Base-by-base conservation (phyloP, 30 jellyfish, hydroid and myxozoan genomes). In the Chrysaora quinquecirrha region DNA sequence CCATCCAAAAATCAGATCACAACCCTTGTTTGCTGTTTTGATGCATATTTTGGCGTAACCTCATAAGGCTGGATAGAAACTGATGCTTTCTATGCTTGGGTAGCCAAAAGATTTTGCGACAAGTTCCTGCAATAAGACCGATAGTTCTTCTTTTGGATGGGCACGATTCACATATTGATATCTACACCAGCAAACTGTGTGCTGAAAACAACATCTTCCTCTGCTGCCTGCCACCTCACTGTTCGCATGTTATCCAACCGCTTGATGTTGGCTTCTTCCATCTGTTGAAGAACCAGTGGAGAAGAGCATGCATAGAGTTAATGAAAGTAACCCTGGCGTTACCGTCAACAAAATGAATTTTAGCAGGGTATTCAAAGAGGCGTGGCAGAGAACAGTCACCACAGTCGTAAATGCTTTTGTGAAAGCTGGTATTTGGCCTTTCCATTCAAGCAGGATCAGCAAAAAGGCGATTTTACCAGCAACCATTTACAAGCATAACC, bases 131-230 rank as follows among this genome's bases (percentile, higher is more conserved):
- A 0, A 22, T 67, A 14, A 65, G 79, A 27, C 79, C 79, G 27
- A 54, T 70, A 12, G 60, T 70, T 68, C 63, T 67, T 12, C 47
- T 70, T 20, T 7, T 70, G 68, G 73, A 70, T 34, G 82, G 82
- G 7, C 82, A 70, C 19, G 35, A 19, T 0, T 27, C 64, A 11
- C 82, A 70, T 22, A 70, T 70, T 18, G 82, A 70, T 68, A 27
- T 27, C 0, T 7, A 9, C 3, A 19, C 11, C 6, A 54, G 82
- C 20, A 30, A 27, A 24, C 20, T 23, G 23, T 70, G 82, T 68
- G 47, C 20, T 22, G 73, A 70, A 12, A 70, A 70, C 33, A 68
- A 68, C 3, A 68, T 34, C 12, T 32, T 27, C 11, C 82, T 70
- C 28, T 11, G 29, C 14, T 70, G 82, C 82, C 30, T 70, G 6